Conservation (phyloP, 2,113 vertebrate genomes). For the Ctenomys sociabilis region DNA sequence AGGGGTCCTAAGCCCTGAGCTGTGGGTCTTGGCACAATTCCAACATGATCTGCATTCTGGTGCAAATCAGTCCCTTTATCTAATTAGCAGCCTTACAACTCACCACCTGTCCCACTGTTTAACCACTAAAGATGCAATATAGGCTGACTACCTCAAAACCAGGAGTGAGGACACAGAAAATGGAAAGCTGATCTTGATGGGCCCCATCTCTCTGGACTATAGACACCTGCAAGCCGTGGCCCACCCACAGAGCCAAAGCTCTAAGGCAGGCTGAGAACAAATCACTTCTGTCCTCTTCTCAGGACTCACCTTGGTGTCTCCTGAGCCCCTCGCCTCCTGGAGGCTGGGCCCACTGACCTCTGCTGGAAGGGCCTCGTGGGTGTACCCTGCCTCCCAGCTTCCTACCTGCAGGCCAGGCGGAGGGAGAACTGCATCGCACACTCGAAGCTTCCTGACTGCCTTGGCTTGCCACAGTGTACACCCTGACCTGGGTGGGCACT, state of each 20-base stretch:
- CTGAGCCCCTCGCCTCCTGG: constrained; percentile 31
- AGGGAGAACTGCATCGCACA: background rate
- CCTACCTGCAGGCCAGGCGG: background rate
- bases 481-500: background rate
- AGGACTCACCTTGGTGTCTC: constrained; percentile 56
- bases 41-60: constrained; percentile 78
- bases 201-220: constrained; percentile 60
- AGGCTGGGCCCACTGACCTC: constrained; percentile 15
- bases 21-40: constrained; percentile 74
- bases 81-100: constrained; percentile 80
- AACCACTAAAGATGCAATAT: constrained; percentile 79
- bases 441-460: background rate
- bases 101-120: constrained; percentile 78
- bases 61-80: constrained; percentile 80
- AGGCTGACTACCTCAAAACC: constrained; percentile 71
- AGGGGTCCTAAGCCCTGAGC: constrained; percentile 77
- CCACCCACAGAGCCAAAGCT: constrained; percentile 74
- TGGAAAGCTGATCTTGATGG: constrained; percentile 73
- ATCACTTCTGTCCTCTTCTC: constrained; percentile 69
- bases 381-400: background rate
- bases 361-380: background rate
- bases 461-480: background rate
- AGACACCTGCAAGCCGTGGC: constrained; percentile 73
- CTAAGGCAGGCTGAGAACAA: constrained; percentile 65
- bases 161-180: constrained; percentile 70